These are phyloP conservation scores for Callospermophilus lateralis DNA, from an alignment of 2,113 vertebrate genomes.

Conservation along the genomic window DNA sequence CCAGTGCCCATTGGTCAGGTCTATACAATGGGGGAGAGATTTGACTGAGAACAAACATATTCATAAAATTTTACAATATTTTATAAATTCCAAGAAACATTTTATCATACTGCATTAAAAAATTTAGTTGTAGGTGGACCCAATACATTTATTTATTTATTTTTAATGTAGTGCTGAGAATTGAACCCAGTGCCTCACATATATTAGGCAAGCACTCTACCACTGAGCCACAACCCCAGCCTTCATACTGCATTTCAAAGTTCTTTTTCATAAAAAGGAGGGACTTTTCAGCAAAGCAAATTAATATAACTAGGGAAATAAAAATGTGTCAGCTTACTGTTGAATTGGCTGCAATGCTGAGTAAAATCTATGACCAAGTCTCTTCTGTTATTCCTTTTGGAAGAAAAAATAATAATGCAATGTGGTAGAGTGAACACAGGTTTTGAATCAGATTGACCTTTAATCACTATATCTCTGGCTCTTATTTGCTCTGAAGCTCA, in stretches of 20 bases:
- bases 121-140: too few relatives aligned
- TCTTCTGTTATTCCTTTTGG: background rate
- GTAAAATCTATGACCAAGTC: background rate
- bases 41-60: background rate
- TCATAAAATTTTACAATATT: background rate
- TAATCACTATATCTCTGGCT: background rate
- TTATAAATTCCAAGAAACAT: background rate
- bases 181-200: too few relatives aligned
- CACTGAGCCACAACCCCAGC: too few relatives aligned
- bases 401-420: background rate
- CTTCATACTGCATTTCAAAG: background rate
- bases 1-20: background rate
- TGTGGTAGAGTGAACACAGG: background rate
- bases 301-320: slow-evolving; percentile 25
- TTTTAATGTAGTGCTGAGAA: too few relatives aligned
- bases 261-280: background rate
- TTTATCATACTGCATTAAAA: background rate
- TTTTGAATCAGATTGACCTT: slow-evolving; percentile 25
- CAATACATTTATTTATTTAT: too few relatives aligned
- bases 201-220: too few relatives aligned
- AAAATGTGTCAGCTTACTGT: background rate
- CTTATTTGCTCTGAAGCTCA: background rate
- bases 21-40: background rate
- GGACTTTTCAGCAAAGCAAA: slow-evolving; percentile 25
- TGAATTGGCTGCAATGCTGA: background rate